Evolutionary conservation across 2,113 vertebrate genomes (phyloP).

Genomic region (Loxodonta africana): DNA sequence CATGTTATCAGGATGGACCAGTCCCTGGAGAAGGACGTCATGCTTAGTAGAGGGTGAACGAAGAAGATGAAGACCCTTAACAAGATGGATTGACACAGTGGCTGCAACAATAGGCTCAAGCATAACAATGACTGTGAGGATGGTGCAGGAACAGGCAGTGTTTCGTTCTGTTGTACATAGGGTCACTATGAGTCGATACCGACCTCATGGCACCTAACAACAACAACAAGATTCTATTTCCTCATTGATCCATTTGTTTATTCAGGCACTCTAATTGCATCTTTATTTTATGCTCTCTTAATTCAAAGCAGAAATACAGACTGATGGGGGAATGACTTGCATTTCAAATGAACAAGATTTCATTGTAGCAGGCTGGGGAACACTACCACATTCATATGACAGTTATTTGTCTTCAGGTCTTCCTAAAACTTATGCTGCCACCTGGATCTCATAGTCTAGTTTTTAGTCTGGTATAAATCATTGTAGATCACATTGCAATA

Average conservation of each 20-base stretch:
- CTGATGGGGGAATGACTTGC: not conserved
- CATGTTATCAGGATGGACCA: too few species aligned
- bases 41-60: too few species aligned
- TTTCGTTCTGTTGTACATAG: too few species aligned
- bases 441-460: conserved; percentile 30
- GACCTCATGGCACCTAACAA: too few species aligned
- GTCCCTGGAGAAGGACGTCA: too few species aligned
- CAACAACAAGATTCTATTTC: too few species aligned
- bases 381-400: not conserved
- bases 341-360: conserved; percentile 16
- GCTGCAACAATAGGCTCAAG: too few species aligned
- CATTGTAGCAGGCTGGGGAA: not conserved
- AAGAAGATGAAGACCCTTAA: too few species aligned
- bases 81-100: too few species aligned
- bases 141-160: too few species aligned
- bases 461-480: not conserved
- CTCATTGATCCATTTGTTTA: not conserved
- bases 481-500: conserved; percentile 51
- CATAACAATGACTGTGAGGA: too few species aligned
- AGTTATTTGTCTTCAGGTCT: conserved; percentile 9
- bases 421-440: conserved; percentile 53
- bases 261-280: not conserved
- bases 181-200: too few species aligned
- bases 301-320: conserved; percentile 41
- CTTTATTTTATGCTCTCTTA: not conserved